Conservation (phyloP, 2,113 vertebrate genomes). For the Corythaixoides concolor region DNA sequence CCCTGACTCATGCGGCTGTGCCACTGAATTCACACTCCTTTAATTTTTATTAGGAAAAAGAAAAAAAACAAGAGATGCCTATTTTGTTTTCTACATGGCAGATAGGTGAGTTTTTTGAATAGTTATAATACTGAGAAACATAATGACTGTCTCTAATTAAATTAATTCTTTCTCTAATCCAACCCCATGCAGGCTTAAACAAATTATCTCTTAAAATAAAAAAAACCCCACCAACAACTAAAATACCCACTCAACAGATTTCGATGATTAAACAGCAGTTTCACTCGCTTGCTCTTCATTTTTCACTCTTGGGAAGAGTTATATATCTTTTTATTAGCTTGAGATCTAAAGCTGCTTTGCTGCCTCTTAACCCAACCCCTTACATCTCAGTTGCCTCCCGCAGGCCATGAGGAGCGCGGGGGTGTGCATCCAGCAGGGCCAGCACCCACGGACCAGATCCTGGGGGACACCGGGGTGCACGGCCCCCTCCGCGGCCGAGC, state of each 20-base stretch:
- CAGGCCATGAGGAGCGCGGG: fast-evolving
- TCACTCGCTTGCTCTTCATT: neutral
- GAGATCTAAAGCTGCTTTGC: neutral
- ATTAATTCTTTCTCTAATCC: neutral
- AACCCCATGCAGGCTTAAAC: neutral
- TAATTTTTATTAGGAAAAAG: neutral
- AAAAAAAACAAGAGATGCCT: neutral
- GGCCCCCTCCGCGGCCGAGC: too few species aligned
- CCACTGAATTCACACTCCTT: neutral
- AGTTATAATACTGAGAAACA: neutral
- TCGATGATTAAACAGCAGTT: neutral
- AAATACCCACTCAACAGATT: neutral
- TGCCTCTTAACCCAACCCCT: neutral
- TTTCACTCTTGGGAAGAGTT: neutral
- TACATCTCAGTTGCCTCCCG: fast-evolving
- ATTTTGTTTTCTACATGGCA: neutral
- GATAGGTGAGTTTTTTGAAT: neutral
- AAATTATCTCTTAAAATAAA: neutral
- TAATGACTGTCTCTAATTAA: neutral
- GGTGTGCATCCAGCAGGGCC: fast-evolving
- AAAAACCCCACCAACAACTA: neutral
- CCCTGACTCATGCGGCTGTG: fast-evolving
- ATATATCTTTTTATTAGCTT: neutral
- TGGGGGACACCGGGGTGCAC: too few species aligned
- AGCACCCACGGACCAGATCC: fast-evolving